Conservation (phyloP, 2,888 invertebrate genomes). For the Mellilla xanthometata region DNA sequence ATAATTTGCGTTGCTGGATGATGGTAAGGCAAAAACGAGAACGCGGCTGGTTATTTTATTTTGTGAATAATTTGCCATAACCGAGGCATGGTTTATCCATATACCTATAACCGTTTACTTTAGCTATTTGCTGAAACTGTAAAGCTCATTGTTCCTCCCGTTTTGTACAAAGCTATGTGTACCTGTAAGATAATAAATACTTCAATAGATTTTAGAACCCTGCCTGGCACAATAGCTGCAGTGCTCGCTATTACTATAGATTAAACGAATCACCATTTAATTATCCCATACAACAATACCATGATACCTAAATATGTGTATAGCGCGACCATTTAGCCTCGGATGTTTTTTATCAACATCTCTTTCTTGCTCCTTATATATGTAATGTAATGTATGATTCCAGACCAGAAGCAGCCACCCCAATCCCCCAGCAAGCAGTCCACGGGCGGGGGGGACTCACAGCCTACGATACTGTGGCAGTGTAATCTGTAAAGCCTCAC, state of each 20-base stretch:
- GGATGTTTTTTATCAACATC: not conserved
- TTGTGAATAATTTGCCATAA: constrained; percentile 40
- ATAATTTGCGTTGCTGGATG: constrained; percentile 53
- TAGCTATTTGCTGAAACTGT: constrained; percentile 26
- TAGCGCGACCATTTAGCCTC: constrained; percentile 1
- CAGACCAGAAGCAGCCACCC: constrained; percentile 94
- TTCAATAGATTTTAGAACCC: constrained; percentile 34
- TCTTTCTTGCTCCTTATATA: too few species aligned
- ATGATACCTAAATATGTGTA: constrained; percentile 1
- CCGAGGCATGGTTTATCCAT: constrained; percentile 41
- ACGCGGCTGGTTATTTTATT: constrained; percentile 44
- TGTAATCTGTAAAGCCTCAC: constrained; percentile 92
- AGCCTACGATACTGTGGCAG: constrained; percentile 99
- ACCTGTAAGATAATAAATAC: constrained; percentile 9
- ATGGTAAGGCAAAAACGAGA: constrained; percentile 42
- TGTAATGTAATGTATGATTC: constrained; percentile 35
- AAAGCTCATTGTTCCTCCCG: constrained; percentile 5
- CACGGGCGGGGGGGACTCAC: constrained; percentile 93
- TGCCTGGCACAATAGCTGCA: constrained; percentile 33
- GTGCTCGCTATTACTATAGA: constrained; percentile 8
- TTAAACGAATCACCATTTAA: constrained; percentile 4
- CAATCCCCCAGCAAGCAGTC: constrained; percentile 90
- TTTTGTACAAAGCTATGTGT: constrained; percentile 23
- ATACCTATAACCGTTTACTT: constrained; percentile 23
- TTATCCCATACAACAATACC: not conserved